A percentile compares a stretch with the other conserved stretches of the same genome.
Conservation (phyloP, 2,888 invertebrate genomes). For the Zhuqinia jingwanae region DNA sequence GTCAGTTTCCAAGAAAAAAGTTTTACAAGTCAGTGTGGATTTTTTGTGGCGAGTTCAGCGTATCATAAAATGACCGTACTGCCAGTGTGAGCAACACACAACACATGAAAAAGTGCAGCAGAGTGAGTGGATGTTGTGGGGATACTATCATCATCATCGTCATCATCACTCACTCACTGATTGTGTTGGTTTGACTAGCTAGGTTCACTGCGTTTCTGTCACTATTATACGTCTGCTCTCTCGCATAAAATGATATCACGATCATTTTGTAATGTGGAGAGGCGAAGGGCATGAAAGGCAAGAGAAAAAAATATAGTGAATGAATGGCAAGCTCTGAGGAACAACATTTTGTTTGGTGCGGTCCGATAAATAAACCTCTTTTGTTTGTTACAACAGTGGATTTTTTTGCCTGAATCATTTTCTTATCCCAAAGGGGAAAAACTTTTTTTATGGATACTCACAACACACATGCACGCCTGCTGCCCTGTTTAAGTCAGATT, state of each 20-base stretch:
- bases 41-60: slow-evolving; percentile 22
- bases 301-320: not conserved
- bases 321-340: slow-evolving; percentile 37
- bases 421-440: slow-evolving; percentile 8
- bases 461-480: not conserved
- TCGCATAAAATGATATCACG: not conserved
- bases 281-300: slow-evolving; percentile 5
- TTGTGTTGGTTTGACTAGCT: slow-evolving; percentile 18
- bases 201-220: not conserved
- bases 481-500: slow-evolving; percentile 16
- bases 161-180: not conserved
- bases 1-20: slow-evolving; percentile 14
- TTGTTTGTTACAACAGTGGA: slow-evolving; percentile 16
- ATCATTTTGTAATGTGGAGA: not conserved
- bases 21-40: slow-evolving; percentile 24
- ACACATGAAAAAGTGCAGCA: not conserved
- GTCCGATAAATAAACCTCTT: slow-evolving; percentile 58
- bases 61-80: not conserved
- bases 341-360: slow-evolving; percentile 43
- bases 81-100: no score
- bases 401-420: not conserved
- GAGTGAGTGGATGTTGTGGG: not conserved
- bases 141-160: not conserved
- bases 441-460: slow-evolving; percentile 23
- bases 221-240: not conserved